Evolutionary conservation across 2,113 vertebrate species (phyloP).

Genomic region (Gobiocypris rarus): DNA sequence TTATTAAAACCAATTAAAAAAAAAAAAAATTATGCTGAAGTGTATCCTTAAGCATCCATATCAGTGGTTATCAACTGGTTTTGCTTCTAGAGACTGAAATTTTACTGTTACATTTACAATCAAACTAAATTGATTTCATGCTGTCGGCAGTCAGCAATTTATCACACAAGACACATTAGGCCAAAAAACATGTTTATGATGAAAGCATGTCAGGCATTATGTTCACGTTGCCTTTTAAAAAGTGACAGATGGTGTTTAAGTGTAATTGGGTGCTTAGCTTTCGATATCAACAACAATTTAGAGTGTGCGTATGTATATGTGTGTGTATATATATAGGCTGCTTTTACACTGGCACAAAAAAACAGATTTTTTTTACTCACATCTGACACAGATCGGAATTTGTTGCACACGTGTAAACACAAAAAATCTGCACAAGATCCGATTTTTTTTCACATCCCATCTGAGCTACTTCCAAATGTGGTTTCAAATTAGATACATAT

Average conservation of each 20-base stretch:
- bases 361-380: too few species aligned
- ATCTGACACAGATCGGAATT: too few species aligned
- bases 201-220: background rate
- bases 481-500: too few species aligned
- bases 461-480: too few species aligned
- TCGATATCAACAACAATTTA: background rate
- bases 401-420: too few species aligned
- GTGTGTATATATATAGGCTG: too few species aligned
- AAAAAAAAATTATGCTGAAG: background rate
- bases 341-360: too few species aligned
- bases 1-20: background rate
- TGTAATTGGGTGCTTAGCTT: background rate
- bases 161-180: background rate
- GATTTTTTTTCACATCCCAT: too few species aligned
- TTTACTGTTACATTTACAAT: background rate
- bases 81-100: background rate
- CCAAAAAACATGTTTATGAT: conserved; percentile 23
- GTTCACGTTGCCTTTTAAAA: background rate
- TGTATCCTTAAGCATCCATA: background rate
- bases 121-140: background rate
- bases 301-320: too few species aligned
- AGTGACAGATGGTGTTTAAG: background rate
- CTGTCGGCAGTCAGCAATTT: background rate
- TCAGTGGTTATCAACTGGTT: conserved; percentile 12
- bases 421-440: too few species aligned